A percentile compares a stretch with the other conserved stretches of the same genome.
Conservation (phyloP, 1,140 invertebrate genomes). For the Berghia stephanieae region DNA sequence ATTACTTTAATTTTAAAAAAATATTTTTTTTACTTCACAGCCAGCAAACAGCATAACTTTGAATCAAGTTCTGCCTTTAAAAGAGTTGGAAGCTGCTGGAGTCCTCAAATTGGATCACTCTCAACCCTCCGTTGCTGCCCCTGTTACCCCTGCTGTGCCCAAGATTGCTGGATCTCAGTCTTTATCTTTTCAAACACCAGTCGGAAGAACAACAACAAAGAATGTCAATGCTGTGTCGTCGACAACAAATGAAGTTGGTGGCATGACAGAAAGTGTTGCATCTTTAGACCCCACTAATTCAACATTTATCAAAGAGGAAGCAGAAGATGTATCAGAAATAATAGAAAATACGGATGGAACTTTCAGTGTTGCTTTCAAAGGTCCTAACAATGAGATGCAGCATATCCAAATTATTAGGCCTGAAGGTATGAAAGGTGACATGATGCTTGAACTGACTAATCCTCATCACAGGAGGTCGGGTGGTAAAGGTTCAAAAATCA, state of each 20-base stretch:
- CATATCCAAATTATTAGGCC: constrained; percentile 29
- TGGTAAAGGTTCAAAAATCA: neutral
- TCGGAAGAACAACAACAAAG: no score
- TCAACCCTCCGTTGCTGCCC: no score
- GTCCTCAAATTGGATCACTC: constrained; percentile 22
- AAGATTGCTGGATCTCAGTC: no score
- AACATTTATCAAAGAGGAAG: constrained; percentile 1
- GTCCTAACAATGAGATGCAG: constrained; percentile 29
- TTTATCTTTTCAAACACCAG: no score
- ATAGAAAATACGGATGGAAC: constrained; percentile 22
- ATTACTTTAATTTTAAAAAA: neutral
- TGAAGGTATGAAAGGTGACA: constrained; percentile 20
- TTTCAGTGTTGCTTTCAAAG: constrained; percentile 25
- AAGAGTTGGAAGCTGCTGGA: constrained; percentile 27
- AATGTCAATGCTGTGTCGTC: no score
- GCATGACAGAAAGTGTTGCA: no score
- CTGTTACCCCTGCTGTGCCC: no score
- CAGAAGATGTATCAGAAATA: constrained; percentile 14
- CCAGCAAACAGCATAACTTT: constrained; percentile 22
- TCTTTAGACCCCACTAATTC: no score
- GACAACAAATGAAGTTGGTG: no score
- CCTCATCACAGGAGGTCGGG: neutral
- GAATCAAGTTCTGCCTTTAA: constrained; percentile 27
- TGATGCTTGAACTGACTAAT: constrained; percentile 23
- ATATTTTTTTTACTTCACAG: constrained; percentile 11